These are phyloP conservation scores for Ageneiosus marmoratus DNA, from an alignment of 2,113 vertebrate species.

Conservation along the genomic window DNA sequence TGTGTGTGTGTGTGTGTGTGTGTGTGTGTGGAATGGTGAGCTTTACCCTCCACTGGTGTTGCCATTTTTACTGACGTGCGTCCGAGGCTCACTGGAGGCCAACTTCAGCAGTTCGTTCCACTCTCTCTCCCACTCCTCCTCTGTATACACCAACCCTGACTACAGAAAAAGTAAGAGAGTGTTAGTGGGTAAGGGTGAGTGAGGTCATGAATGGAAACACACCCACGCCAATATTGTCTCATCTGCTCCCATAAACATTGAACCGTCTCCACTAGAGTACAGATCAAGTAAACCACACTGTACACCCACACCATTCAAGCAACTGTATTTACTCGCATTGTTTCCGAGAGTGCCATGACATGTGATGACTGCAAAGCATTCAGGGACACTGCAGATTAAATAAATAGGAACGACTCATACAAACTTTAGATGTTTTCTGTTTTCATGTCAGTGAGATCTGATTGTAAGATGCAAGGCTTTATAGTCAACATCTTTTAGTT, in stretches of 20 bases:
- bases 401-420: neutral
- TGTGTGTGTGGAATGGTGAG: conserved; percentile 25
- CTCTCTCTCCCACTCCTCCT: conserved; percentile 96
- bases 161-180: conserved; percentile 58
- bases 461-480: neutral
- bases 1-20: conserved; percentile 13
- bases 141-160: conserved; percentile 96
- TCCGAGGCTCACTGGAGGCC: conserved; percentile 95
- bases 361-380: neutral
- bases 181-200: conserved; percentile 9
- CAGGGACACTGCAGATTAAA: neutral
- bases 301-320: conserved; percentile 39
- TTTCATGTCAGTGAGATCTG: neutral
- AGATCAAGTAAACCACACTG: conserved; percentile 14
- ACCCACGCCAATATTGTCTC: conserved; percentile 3
- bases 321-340: neutral
- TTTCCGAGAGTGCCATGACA: neutral
- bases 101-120: conserved; percentile 96
- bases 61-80: conserved; percentile 90
- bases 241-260: neutral
- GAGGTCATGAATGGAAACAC: conserved; percentile 32
- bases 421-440: neutral
- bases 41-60: conserved; percentile 88
- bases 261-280: conserved; percentile 26
- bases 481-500: neutral